Percentiles rank a stretch among this genome's conserved stretches.
Conservation (phyloP, 2,888 invertebrate species). For the Cristatella mucedo region DNA sequence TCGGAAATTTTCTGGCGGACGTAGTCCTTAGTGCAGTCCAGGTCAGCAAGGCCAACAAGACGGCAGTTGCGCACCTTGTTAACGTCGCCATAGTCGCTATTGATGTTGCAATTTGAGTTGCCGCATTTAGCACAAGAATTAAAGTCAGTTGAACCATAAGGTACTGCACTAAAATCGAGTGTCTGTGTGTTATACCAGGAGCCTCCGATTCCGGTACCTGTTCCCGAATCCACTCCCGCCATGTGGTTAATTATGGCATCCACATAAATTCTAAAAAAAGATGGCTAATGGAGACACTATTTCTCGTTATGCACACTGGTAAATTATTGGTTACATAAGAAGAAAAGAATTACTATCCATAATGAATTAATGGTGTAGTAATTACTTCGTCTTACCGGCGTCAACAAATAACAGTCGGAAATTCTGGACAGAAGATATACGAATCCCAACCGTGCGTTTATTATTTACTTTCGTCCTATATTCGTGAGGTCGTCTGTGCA, state of each 20-base stretch:
- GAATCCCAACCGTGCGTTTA: too few species aligned
- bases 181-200: constrained; percentile 18
- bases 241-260: constrained; percentile 71
- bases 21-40: constrained; percentile 51
- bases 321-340: too few species aligned
- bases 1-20: constrained; percentile 51
- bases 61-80: constrained; percentile 51
- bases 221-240: constrained; percentile 45
- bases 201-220: constrained; percentile 47
- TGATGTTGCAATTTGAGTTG: constrained; percentile 20
- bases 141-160: constrained; percentile 48
- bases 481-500: too few species aligned
- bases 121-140: constrained; percentile 42
- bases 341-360: too few species aligned
- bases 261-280: constrained; percentile 59
- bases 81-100: constrained; percentile 14
- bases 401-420: too few species aligned
- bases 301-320: too few species aligned
- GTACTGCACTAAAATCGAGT: constrained; percentile 33
- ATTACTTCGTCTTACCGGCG: too few species aligned
- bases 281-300: too few species aligned
- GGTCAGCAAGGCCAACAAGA: constrained; percentile 54
- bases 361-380: too few species aligned
- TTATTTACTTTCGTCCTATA: too few species aligned
- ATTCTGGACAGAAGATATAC: too few species aligned